Conservation (phyloP, 2,888 invertebrate genomes). For the Nephrotoma flavescens region DNA sequence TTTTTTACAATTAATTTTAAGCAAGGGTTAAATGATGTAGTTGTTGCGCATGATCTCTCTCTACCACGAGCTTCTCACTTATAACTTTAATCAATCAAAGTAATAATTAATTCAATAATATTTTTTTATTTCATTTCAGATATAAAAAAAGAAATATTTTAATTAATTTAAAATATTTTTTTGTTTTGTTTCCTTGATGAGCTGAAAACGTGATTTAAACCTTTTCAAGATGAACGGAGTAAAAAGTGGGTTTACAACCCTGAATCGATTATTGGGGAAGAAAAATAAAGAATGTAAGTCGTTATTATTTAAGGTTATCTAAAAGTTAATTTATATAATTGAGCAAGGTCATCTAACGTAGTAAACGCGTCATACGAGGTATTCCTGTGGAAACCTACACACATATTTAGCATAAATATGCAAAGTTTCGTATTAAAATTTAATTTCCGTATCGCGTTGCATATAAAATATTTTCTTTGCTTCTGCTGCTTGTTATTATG, state of each 20-base stretch:
- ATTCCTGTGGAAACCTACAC: background rate
- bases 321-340: background rate
- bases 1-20: too few species aligned
- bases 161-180: background rate
- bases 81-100: background rate
- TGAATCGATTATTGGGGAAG: constrained; percentile 32
- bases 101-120: background rate
- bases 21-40: too few species aligned
- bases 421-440: background rate
- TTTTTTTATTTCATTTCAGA: background rate
- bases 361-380: background rate
- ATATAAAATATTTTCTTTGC: background rate
- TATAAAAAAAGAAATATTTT: background rate
- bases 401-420: background rate
- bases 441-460: background rate
- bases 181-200: background rate
- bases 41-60: too few species aligned
- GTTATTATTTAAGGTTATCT: background rate
- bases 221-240: constrained; percentile 2
- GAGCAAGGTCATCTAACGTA: too few species aligned
- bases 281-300: constrained; percentile 28
- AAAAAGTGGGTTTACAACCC: constrained; percentile 31
- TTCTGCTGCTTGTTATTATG: background rate
- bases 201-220: background rate
- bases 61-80: too few species aligned